A percentile compares a stretch with the other conserved stretches of the same genome.
Evolutionary conservation across 2,888 invertebrate genomes (phyloP).

Genomic region (Meiosimyza platycephala): DNA sequence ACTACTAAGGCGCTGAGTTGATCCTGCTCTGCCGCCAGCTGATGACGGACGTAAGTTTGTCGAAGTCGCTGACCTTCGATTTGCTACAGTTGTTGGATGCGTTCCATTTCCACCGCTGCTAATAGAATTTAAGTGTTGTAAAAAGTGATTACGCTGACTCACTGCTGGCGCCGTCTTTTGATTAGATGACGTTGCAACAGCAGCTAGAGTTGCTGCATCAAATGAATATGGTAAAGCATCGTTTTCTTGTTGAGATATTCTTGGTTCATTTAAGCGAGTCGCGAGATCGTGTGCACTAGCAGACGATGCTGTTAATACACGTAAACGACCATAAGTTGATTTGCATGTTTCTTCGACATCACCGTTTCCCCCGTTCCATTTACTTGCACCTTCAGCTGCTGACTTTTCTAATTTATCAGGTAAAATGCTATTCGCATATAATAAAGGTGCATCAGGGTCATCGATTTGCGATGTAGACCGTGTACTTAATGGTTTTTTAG

Average conservation of each 20-base stretch:
- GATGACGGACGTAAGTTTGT: constrained; percentile 61
- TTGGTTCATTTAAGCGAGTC: constrained; percentile 38
- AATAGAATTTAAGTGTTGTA: constrained; percentile 20
- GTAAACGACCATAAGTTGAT: constrained; percentile 78
- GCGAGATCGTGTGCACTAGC: constrained; percentile 68
- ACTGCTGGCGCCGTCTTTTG: constrained; percentile 35
- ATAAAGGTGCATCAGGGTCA: constrained; percentile 31
- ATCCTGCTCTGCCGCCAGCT: constrained; percentile 46
- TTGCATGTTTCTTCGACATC: constrained; percentile 58
- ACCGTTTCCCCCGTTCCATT: constrained; percentile 28
- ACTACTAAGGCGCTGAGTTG: constrained; percentile 44
- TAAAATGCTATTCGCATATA: neutral
- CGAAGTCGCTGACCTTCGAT: constrained; percentile 58
- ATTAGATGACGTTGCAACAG: neutral
- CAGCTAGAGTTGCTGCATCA: constrained; percentile 46
- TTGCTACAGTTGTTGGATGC: constrained; percentile 37
- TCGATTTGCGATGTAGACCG: constrained; percentile 52
- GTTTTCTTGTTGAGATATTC: constrained; percentile 52
- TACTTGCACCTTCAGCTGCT: constrained; percentile 29
- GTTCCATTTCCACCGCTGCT: constrained; percentile 7
- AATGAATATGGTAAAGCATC: constrained; percentile 56
- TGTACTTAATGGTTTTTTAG: constrained; percentile 41
- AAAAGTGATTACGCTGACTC: constrained; percentile 35
- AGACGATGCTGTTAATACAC: constrained; percentile 77
- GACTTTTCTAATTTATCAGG: constrained; percentile 38